Evolutionary conservation across 2,797 vertebrate genomes (phyloP), one percentile per base, ranked within the genome.

Genomic region (Rhincodon typus): DNA sequence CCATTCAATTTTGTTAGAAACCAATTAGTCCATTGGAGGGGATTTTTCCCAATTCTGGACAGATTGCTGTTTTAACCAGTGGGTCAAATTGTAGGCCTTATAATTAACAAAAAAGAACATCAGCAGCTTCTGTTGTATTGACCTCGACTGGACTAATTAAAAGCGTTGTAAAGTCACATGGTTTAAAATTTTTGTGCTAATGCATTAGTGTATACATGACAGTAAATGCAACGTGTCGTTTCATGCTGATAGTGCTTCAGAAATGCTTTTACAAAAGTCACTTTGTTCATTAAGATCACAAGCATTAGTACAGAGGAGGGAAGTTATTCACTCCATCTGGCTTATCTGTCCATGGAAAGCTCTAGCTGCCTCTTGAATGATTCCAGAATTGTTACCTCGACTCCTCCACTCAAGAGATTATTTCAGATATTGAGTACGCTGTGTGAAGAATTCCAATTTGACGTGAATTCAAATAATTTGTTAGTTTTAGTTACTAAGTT

Each of bases 241-340:
- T 66, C 57, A 66, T 91, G 34, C 13, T 91, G 30, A 91, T 67
- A 66, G 23, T 21, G 5, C 57, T 34, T 21, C 57, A n/a, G 30
- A 67, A 67, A 38, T n/a, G 62, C 34, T 66, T 91, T 66, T 91
- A 91, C 62, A 38, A 17, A 38, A 91, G 53, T 66, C 38, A 84
- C 21, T 46, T 84, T 23, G 21, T 46, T 84, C 82, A 84, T 21
- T 46, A 46, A 46, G 82, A 21, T 84, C 82, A 84, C 42, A 46
- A 46, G 42, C 19, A 46, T 46, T 46, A 46, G 82, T 21, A 25
- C 21, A 25, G 82, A 46, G 82, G 21, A 25, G 95, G 97, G 96
- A 97, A 97, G 97, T 96, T 96, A 97, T 97, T 96, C 96, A 96
- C 96, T 97, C 97, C 96, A 96, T 96, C 97, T 96, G 96, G 96